Base-by-base conservation (phyloP, 1,140 invertebrate species). In the Araneus ventricosus region DNA sequence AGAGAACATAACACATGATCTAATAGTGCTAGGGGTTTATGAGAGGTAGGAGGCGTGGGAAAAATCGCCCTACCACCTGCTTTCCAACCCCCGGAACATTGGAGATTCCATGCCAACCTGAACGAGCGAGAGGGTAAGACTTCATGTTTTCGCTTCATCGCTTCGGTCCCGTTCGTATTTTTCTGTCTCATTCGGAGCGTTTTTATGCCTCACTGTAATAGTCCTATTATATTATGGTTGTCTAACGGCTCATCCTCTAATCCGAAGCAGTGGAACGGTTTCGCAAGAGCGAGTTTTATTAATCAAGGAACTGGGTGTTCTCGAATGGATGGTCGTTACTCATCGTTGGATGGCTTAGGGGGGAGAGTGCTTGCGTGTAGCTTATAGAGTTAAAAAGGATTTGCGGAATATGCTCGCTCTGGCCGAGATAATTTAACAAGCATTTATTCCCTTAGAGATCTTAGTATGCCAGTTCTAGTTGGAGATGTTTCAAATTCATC, bases 21-120 rank as follows among this genome's bases (percentile, higher is more conserved):
- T 61, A 4, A 8, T 59, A 27, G n/a, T 1, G 67, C 0, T 17
- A 27, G 57, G 84, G 17, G 84, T 59, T n/a, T 34, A 61, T 14
- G 4, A 59, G 7, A 61, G 84, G 52, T 57, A 59, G 84, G 22
- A 86, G 84, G 84, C 52, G 84, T 86, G 84, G 84, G 84, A 86
- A 86, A 70, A 86, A 34, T 61, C 10, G 45, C 52, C 27, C 37
- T 22, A 61, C n/a, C 84, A 61, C 52, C 84, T 86, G 84, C 57
- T 86, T 86, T 37, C 37, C 17, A 41, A 20, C 39, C 34, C 63
- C 63, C 3, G 63, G 20, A 14, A 45, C 37, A 82, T 14, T 39
- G 34, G 39, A 82, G 79, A 45, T 82, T 82, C 37, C 41, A 45
- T 82, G 22, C 20, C 79, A 5, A 82, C 37, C 34, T 22, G 17